Base-by-base conservation (phyloP, 2,888 invertebrate genomes). In the Silvanus unidentatus region DNA sequence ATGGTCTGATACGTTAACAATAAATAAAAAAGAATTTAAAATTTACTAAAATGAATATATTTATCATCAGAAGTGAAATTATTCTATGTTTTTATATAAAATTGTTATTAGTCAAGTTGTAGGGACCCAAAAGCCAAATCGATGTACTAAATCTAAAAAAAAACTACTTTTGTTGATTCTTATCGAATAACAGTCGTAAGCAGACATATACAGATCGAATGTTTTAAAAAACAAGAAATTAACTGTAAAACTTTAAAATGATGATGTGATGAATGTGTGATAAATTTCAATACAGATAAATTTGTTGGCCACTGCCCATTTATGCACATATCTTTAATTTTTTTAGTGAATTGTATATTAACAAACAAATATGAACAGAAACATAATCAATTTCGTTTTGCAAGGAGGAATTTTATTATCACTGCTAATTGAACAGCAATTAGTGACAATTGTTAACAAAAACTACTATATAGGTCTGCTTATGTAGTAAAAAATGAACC, bases 221-320 rank as follows among this genome's bases (percentile, higher is more conserved):
- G 39, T 44, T 43, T 34, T 44, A 40, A 44, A 40, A 15, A 8
- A 36, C 34, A 40, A 22, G 44, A 34, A 16, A 14, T 38, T 34
- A 43, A 36, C 36, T 8, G 6, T 40, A 2, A 29, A 3, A 1
- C 8, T 34, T 9, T 47, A 13, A 10, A 14, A 16, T 36, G 36
- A 37, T n/a, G 10, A 37, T 35, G 49, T 36, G 40, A 12, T 39
- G 39, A 39, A 30, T 46, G 49, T 50, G 57, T 54, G 50, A 59
- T 68, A 66, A 69, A 68, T 70, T 71, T 69, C 70, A 69, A 69
- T 71, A 70, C 70, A 71, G 68, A 59, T 47, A 48, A 42, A 51
- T 57, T 56, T 54, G 59, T 65, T 66, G 66, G 69, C 68, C 68
- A 70, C 69, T 69, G 69, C 69, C 69, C 60, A 34, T 54, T 40